Base-by-base conservation (phyloP, 2,888 invertebrate species). In the Molanna angustata region DNA sequence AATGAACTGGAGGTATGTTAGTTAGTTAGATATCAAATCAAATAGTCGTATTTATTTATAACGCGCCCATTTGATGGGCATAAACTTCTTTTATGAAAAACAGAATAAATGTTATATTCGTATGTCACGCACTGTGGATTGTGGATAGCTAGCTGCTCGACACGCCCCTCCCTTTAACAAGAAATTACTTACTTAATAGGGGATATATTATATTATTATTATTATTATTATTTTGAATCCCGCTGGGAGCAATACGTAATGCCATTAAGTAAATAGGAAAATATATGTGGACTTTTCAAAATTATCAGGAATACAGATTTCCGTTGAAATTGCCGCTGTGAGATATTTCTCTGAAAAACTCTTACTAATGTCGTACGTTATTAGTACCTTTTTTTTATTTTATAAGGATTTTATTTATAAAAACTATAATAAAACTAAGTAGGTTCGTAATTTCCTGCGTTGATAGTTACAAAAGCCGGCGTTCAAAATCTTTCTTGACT, bases 31-130 rank as follows among this genome's bases (percentile, higher is more conserved):
- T 57, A 57, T 49, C 52, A 52, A 54, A 57, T 57, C 57, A 57
- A 57, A 57, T 52, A 49, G 51, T 39, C 54, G 52, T 51, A 54
- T 57, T 52, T 57, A 57, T 57, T 54, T 57, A 54, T 57, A 57
- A 54, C 54, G 54, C 54, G 51, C 45, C 52, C 57, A 54, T 57
- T 57, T 54, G 57, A 54, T 46, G 54, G 57, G 52, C 49, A 57
- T 57, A 57, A 57, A 57, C 52, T 49, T 51, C 57, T 45, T 52
- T 54, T 52, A 57, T 54, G 54, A 47, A 44, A 21, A 31, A 51
- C 44, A 47, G 46, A 55, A 44, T 57, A 54, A 57, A 57, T 57
- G 57, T 57, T 52, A 57, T 54, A 55, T 52, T 57, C 49, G 41
- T 55, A 39, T 45, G 49, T 52, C 57, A 57, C 57, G 57, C 57